Percentiles rank a stretch among this genome's conserved stretches.
Conservation (phyloP, 1,140 invertebrate genomes). For the Periplaneta americana region DNA sequence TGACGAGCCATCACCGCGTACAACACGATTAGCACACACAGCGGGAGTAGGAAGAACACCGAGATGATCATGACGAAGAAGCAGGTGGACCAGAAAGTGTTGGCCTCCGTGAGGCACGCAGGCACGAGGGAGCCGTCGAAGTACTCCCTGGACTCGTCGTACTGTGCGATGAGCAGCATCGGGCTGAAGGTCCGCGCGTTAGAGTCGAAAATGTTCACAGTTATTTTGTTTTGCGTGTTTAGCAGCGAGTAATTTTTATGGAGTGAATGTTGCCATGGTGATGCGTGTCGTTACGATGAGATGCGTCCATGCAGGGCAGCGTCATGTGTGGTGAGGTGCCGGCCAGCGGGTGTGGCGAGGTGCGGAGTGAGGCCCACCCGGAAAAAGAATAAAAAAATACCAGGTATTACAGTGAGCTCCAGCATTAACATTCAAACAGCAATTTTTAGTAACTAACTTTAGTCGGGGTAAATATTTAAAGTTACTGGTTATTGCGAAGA, state of each 20-base stretch:
- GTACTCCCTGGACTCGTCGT: slow-evolving; percentile 57
- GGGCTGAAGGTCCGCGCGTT: slow-evolving; percentile 57
- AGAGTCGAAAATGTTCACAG: background rate
- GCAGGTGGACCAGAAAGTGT: slow-evolving; percentile 62
- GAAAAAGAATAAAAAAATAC: background rate
- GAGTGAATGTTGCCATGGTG: background rate
- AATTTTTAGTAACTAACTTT: background rate
- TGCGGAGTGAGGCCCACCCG: background rate
- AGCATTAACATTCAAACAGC: background rate
- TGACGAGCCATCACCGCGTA: slow-evolving; percentile 80
- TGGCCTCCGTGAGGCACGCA: slow-evolving; percentile 67
- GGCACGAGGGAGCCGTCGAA: slow-evolving; percentile 61
- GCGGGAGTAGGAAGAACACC: slow-evolving; percentile 78
- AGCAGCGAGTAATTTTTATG: background rate
- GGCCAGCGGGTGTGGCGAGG: background rate
- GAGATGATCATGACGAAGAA: slow-evolving; percentile 76
- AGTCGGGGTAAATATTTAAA: no score
- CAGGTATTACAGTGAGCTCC: background rate
- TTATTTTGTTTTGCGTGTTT: background rate
- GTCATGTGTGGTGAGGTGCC: background rate
- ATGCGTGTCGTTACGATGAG: background rate
- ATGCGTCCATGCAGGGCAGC: background rate
- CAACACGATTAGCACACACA: slow-evolving; percentile 70
- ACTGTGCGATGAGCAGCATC: slow-evolving; percentile 68
- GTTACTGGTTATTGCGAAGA: no score